These are phyloP conservation scores for Monochamus alternatus DNA, from an alignment of 2,888 invertebrate genomes.

Conservation along the genomic window DNA sequence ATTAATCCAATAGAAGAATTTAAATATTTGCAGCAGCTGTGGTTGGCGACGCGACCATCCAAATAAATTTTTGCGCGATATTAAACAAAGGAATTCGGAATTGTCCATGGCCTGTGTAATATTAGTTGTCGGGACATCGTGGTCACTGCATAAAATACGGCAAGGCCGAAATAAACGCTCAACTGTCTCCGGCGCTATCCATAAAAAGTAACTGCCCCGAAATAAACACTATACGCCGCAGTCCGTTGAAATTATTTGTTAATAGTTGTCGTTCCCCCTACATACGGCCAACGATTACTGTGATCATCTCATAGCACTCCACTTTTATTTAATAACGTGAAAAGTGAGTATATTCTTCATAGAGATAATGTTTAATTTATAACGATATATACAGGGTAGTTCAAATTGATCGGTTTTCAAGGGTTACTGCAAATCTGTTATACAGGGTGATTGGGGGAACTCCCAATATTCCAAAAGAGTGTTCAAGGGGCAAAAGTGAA, in stretches of 20 bases:
- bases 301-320: too few relatives aligned
- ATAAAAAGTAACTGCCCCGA: conserved; percentile 63
- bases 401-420: too few relatives aligned
- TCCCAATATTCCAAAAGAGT: too few relatives aligned
- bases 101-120: conserved; percentile 36
- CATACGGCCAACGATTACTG: too few relatives aligned
- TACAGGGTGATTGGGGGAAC: too few relatives aligned
- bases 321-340: too few relatives aligned
- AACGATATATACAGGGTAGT: too few relatives aligned
- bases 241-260: conserved; percentile 58
- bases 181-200: conserved; percentile 62
- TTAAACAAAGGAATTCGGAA: conserved; percentile 48
- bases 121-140: conserved; percentile 38
- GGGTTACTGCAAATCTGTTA: too few relatives aligned
- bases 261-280: conserved; percentile 53
- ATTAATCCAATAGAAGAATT: not conserved
- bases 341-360: too few relatives aligned
- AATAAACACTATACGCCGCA: conserved; percentile 59
- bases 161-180: conserved; percentile 63
- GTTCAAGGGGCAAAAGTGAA: too few relatives aligned
- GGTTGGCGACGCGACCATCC: not conserved
- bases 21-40: conserved; percentile 11
- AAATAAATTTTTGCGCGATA: conserved; percentile 42
- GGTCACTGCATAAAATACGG: conserved; percentile 50
- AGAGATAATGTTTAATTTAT: too few relatives aligned